Base-by-base conservation (phyloP, 2,113 vertebrate genomes). In the Rhynchopsitta pachyrhyncha region DNA sequence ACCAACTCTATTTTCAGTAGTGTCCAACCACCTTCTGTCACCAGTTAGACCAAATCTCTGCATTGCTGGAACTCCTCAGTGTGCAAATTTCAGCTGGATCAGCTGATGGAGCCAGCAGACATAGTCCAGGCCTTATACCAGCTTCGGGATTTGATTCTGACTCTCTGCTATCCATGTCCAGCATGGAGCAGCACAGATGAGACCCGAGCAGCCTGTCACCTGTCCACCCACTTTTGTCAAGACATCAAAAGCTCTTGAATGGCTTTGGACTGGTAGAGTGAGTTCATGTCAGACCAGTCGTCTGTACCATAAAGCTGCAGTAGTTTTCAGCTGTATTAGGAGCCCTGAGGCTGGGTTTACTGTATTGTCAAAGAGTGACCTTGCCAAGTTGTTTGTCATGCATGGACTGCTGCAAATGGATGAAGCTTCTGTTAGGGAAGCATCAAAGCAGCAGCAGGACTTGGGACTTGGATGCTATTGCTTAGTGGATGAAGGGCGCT, bases 321-420 rank as follows among this genome's bases (percentile, higher is more conserved):
- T 64, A 24, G 10, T 49, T 79, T 69, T 53, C 42, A 41, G 53
- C 47, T 52, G 5, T 24, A 3, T 35, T 18, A 71, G 57, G 42
- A 85, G 18, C 29, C 44, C 39, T 42, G 28, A 4, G 0, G 0
- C 17, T 29, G n/a, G 9, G 10, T 67, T 87, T 68, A 4, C 25
- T 39, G 1, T 9, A 3, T 23, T 44, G 28, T 23, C 27, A 7
- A 44, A 20, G 0, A 29, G 33, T 44, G 85, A 41, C n/a, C 1
- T 2, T 52, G 53, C 67, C 53, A 62, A 80, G 53, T 17, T n/a
- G 13, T 70, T 35, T 46, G 73, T n/a, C 31, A 31, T 7, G 16
- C 1, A 5, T 3, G 1, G 53, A 4, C 22, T 70, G 46, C 42
- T 82, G 46, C 44, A 83, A n/a, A 46, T 10, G n/a, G 35, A 2